Conservation (phyloP, 2,113 vertebrate species). For the Abramis brama region DNA sequence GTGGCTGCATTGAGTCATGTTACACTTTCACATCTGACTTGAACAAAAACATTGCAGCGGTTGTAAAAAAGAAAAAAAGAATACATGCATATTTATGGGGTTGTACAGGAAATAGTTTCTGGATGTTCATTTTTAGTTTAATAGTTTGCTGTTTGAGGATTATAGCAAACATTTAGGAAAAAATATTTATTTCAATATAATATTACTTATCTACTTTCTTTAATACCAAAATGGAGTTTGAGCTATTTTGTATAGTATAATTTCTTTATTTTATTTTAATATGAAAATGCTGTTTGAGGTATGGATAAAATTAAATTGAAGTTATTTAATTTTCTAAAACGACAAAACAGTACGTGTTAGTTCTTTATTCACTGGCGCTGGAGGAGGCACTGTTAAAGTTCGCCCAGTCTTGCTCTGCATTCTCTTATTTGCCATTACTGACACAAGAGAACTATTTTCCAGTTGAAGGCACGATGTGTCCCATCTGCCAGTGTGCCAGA, state of each 20-base stretch:
- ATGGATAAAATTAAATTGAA: too few species aligned
- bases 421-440: conserved; percentile 67
- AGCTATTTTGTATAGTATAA: not conserved
- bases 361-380: not conserved
- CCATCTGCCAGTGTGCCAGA: conserved; percentile 72
- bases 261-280: not conserved
- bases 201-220: not conserved
- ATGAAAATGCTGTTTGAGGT: not conserved
- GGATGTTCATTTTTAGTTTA: not conserved
- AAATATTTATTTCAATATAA: not conserved
- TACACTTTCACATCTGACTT: not conserved
- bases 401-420: conserved; percentile 53
- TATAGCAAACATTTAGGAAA: not conserved
- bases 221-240: not conserved
- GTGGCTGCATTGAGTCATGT: conserved; percentile 75
- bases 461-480: conserved; percentile 75
- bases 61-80: not conserved
- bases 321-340: not conserved
- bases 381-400: conserved; percentile 39
- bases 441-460: conserved; percentile 77
- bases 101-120: not conserved
- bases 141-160: not conserved
- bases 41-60: not conserved
- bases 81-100: not conserved
- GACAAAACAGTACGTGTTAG: not conserved